Evolutionary conservation across 1,140 invertebrate species (phyloP).

Genomic region (Chrysoperla carnea): DNA sequence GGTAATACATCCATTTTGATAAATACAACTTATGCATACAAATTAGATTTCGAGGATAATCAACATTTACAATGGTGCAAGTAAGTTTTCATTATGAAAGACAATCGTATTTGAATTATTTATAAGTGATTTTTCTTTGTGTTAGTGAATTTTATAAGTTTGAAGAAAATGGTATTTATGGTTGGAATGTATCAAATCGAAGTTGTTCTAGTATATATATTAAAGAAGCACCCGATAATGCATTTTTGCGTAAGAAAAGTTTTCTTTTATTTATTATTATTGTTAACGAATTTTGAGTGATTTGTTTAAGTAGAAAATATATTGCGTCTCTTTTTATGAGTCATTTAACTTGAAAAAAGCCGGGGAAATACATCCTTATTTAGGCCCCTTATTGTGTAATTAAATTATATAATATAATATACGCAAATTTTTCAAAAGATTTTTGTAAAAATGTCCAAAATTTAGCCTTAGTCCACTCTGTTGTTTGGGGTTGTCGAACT

Average conservation of each 20-base stretch:
- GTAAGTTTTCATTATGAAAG: conserved; percentile 16
- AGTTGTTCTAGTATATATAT: conserved; percentile 22
- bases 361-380: too few relatives aligned
- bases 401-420: too few relatives aligned
- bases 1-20: conserved; percentile 22
- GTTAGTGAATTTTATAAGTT: conserved; percentile 16
- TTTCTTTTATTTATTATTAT: conserved; percentile 1
- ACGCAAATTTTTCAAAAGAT: too few relatives aligned
- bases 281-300: neutral
- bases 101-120: neutral
- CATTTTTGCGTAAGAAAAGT: conserved; percentile 28
- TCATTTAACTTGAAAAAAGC: neutral
- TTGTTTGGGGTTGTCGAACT: too few relatives aligned
- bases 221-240: conserved; percentile 22
- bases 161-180: conserved; percentile 30
- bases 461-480: too few relatives aligned
- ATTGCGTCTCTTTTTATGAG: neutral
- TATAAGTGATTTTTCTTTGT: conserved; percentile 5
- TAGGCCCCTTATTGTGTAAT: too few relatives aligned
- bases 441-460: too few relatives aligned
- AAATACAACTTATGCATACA: conserved; percentile 24
- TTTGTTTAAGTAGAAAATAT: too few relatives aligned
- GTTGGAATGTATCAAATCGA: conserved; percentile 28
- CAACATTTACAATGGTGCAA: conserved; percentile 14
- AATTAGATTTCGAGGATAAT: conserved; percentile 18